Base-by-base conservation (phyloP, 2,888 invertebrate species). In the Dendrolimus houi region DNA sequence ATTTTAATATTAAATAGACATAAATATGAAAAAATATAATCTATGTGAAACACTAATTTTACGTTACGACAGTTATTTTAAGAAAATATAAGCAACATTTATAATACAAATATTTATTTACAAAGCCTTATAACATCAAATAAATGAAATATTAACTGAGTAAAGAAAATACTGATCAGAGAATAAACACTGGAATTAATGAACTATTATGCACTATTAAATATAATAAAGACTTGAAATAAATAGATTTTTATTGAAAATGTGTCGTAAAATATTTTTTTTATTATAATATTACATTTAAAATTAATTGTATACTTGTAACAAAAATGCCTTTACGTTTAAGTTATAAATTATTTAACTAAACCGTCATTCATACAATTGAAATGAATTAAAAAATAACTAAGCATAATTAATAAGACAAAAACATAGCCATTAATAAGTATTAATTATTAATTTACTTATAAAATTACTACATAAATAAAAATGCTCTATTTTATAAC, bases 21-120 rank as follows among this genome's bases (percentile, higher is more conserved):
- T 59, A 59, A 53, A 71, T 70, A 80, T 81, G 85, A 83, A 87
- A 87, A 87, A 84, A 86, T 87, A 87, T 82, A 82, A 75, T 83
- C 75, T 80, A 79, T 80, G 62, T 70, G 71, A 79, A 76, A 65
- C 64, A 68, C 71, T 76, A 79, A 75, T 67, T 29, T 66, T 73
- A 79, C 74, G 70, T 74, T 71, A 68, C 29, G 29, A 29, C 29
- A 29, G 29, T 29, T 74, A 74, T 75, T 71, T 61, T 86, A 86
- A 68, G 85, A 86, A 87, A 87, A 86, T 87, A 88, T 85, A 83
- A 71, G 69, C 74, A 71, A 72, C 82, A 77, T 79, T 77, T 71
- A 78, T 72, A 67, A 66, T 74, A 74, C 66, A 75, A 66, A 47
- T 29, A 29, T 47, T 58, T 83, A 86, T 85, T 76, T 86, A 87